Percentiles rank a stretch among this genome's conserved stretches.
These are phyloP conservation scores for Parazoanthus swiftii DNA, from an alignment of 92 coral and sea anemone genomes.

Conservation along the genomic window DNA sequence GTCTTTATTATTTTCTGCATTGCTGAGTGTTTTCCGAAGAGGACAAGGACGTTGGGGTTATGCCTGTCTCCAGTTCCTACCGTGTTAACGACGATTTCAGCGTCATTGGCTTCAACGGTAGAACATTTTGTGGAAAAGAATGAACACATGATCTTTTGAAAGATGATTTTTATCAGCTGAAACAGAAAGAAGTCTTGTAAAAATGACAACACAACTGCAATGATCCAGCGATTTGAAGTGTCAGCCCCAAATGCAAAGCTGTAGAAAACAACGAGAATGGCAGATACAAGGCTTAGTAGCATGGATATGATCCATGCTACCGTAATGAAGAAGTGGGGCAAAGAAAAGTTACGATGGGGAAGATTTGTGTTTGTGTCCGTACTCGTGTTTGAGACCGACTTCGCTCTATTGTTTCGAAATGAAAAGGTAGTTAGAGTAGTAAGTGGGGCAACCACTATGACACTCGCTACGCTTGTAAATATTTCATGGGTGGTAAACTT, in stretches of 20 bases:
- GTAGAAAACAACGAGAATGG: slow-evolving; percentile 49
- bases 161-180: not conserved
- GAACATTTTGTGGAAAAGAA: not conserved
- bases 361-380: not conserved
- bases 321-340: slow-evolving; percentile 63
- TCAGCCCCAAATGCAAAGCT: slow-evolving; percentile 60
- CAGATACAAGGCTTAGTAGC: slow-evolving; percentile 34
- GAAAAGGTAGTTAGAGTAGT: slow-evolving; percentile 39
- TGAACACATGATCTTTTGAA: not conserved
- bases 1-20: too few relatives aligned
- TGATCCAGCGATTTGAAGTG: slow-evolving; percentile 52
- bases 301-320: slow-evolving; percentile 58
- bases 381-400: not conserved
- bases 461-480: slow-evolving; percentile 51
- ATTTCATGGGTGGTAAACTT: slow-evolving; percentile 41
- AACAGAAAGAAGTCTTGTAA: slow-evolving; percentile 52
- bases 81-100: too few relatives aligned
- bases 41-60: not conserved
- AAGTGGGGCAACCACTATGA: slow-evolving; percentile 55
- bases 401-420: slow-evolving; percentile 10
- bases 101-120: too few relatives aligned
- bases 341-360: not conserved
- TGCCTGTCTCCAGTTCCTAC: too few relatives aligned
- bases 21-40: not conserved
- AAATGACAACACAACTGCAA: slow-evolving; percentile 48